Conservation (phyloP, 2,797 vertebrate species). For the Eptatretus atami region DNA sequence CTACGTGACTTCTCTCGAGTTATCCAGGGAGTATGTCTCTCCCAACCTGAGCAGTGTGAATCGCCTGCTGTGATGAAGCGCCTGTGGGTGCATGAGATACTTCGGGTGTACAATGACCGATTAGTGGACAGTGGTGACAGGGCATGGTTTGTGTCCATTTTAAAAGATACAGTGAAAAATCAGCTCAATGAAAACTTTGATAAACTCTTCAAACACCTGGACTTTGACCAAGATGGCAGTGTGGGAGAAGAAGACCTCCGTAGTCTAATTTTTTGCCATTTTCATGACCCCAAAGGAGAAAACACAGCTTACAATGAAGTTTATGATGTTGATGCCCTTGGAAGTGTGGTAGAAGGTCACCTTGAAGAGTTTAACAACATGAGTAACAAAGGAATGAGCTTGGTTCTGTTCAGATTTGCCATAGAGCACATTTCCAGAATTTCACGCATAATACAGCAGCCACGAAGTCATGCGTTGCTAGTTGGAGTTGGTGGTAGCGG, state of each 20-base stretch:
- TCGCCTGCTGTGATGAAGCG: slow-evolving; percentile 28
- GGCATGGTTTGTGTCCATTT: slow-evolving; percentile 30
- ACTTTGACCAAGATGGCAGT: slow-evolving; percentile 25
- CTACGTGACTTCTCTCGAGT: slow-evolving; percentile 53
- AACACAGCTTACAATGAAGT: slow-evolving; percentile 40
- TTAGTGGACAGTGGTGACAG: slow-evolving; percentile 35
- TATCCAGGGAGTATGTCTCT: slow-evolving; percentile 54
- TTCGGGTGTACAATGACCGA: slow-evolving; percentile 55
- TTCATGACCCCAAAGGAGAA: slow-evolving; percentile 39
- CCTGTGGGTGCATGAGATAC: slow-evolving; percentile 66
- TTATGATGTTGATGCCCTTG: slow-evolving; percentile 20
- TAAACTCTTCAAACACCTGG: slow-evolving; percentile 27
- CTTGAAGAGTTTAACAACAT: slow-evolving; percentile 48
- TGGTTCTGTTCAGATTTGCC: slow-evolving; percentile 60
- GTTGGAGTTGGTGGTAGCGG: slow-evolving; percentile 59
- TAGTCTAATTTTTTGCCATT: slow-evolving; percentile 69
- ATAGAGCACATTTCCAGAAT: slow-evolving; percentile 56
- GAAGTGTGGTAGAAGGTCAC: slow-evolving; percentile 29
- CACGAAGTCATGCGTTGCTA: slow-evolving; percentile 39
- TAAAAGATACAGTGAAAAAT: slow-evolving; percentile 20
- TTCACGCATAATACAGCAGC: slow-evolving; percentile 50
- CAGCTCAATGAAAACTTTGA: slow-evolving; percentile 26
- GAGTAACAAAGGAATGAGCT: slow-evolving; percentile 50
- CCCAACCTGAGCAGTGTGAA: slow-evolving; percentile 32
- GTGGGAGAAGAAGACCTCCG: slow-evolving; percentile 48